A percentile compares a stretch with the other conserved stretches of the same genome.
phyloP scores from a whole-genome alignment of 2,113 vertebrate species.

The Stegostoma tigrinum region DNA sequence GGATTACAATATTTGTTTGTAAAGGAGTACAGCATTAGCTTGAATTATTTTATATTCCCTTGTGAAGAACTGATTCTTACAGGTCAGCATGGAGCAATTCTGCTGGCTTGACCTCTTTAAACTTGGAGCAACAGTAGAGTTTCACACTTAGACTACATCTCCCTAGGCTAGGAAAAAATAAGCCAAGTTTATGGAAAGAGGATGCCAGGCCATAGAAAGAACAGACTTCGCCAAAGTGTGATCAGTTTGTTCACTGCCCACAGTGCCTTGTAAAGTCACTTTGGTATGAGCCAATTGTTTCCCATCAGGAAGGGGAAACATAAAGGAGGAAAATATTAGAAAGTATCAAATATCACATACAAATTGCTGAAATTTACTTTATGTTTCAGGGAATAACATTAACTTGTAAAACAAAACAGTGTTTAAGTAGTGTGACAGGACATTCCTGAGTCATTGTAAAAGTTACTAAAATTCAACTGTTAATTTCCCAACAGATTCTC shows the following conservation, averaged over 20 bases:
- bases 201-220: not conserved
- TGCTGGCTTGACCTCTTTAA: not conserved
- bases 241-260: not conserved
- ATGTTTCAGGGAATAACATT: not conserved
- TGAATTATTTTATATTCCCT: not conserved
- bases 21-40: not conserved
- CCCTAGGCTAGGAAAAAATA: not conserved
- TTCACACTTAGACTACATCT: not conserved
- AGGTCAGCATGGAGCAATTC: not conserved
- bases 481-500: slow-evolving; percentile 59
- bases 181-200: too few relatives aligned
- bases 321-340: not conserved
- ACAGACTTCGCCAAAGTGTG: not conserved
- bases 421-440: not conserved
- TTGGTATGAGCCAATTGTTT: not conserved
- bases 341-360: not conserved
- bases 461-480: not conserved
- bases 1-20: not conserved
- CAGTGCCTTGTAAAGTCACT: not conserved
- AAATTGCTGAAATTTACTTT: not conserved
- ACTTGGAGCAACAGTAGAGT: not conserved
- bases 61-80: not conserved
- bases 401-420: not conserved
- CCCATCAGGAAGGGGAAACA: not conserved
- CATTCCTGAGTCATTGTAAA: not conserved